Conservation (phyloP, 2,797 vertebrate species). For the Eulemur rubriventer region DNA sequence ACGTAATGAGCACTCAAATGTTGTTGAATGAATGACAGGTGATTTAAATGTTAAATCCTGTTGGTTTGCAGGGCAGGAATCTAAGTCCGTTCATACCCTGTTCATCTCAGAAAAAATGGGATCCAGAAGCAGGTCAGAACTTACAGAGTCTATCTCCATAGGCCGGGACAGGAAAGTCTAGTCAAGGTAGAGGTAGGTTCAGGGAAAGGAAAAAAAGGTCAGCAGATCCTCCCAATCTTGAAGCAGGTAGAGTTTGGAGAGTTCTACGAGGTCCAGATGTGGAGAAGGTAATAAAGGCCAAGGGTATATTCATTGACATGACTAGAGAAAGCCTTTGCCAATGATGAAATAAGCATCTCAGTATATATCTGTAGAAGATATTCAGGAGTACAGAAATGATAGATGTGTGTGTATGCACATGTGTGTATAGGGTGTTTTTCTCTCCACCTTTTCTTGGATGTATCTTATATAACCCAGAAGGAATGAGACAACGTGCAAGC, state of each 20-base stretch:
- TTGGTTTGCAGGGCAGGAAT: background rate
- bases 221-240: background rate
- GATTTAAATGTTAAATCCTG: background rate
- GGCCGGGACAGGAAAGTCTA: background rate
- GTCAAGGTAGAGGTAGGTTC: background rate
- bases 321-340: conserved; percentile 5
- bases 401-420: background rate
- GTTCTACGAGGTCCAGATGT: background rate
- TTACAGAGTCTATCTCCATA: background rate
- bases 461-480: background rate
- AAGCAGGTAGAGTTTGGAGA: background rate
- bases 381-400: background rate
- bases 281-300: background rate
- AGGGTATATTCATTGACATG: background rate
- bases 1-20: background rate
- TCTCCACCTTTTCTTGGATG: background rate
- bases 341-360: background rate
- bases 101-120: background rate
- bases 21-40: background rate
- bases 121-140: background rate
- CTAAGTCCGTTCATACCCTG: background rate
- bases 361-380: background rate
- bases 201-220: background rate
- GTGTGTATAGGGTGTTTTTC: background rate
- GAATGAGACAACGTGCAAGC: background rate